Conservation (phyloP, 2,888 invertebrate species). For the Eremobia ochroleuca region DNA sequence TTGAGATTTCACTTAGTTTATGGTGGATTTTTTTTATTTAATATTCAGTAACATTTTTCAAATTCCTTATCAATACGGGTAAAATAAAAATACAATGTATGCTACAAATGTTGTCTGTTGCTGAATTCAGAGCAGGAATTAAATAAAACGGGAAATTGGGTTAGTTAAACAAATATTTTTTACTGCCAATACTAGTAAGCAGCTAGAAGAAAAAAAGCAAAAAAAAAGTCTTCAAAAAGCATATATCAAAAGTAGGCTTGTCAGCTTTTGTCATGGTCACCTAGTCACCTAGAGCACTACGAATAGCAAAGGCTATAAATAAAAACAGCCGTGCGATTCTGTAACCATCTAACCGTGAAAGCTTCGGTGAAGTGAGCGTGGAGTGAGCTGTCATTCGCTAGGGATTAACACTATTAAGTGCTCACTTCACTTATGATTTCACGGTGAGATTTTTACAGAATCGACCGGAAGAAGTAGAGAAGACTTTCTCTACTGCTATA, state of each 20-base stretch:
- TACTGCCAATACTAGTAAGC: too few relatives aligned
- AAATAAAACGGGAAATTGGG: constrained; percentile 16
- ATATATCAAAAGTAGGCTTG: constrained; percentile 3
- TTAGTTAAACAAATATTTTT: background rate
- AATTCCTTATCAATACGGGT: constrained; percentile 2
- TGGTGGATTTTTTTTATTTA: constrained; percentile 12
- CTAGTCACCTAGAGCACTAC: background rate
- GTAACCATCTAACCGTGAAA: too few relatives aligned
- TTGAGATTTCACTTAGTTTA: constrained; percentile 47
- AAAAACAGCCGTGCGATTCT: too few relatives aligned
- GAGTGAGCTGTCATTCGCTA: too few relatives aligned
- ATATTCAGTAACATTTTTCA: constrained; percentile 14
- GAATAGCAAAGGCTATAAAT: background rate
- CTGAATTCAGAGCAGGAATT: background rate
- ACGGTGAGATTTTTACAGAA: too few relatives aligned
- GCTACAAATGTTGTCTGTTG: background rate
- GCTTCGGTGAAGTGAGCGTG: too few relatives aligned
- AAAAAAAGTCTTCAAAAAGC: background rate
- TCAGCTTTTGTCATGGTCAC: background rate
- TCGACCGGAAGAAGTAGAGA: too few relatives aligned
- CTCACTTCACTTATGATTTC: too few relatives aligned
- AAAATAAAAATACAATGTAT: background rate
- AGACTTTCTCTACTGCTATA: background rate
- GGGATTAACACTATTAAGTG: too few relatives aligned
- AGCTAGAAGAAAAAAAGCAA: background rate